Base-by-base conservation (phyloP, 2,888 invertebrate species). In the Cheilosia vernalis region DNA sequence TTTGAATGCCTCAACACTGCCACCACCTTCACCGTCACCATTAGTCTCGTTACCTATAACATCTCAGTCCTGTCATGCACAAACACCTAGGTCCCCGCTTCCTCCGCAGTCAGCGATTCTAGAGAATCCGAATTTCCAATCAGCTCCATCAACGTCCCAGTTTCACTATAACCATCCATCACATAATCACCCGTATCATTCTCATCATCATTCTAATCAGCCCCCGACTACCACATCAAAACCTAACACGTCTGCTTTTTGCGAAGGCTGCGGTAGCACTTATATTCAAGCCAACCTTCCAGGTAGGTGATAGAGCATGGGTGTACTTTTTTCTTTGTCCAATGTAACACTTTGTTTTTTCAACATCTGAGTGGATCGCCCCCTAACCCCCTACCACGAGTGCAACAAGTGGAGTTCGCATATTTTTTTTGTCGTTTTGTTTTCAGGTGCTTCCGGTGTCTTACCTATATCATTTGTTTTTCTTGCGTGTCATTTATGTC, bases 251-350 rank as follows among this genome's bases (percentile, higher is more conserved):
- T 89, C 89, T 88, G 90, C 90, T 89, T 89, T 90, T 87, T 91
- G 91, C 89, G 91, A 91, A 90, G 90, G 89, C 87, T 88, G 88
- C 84, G 80, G 87, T 80, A 74, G 69, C 81, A 76, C 81, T 73
- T 69, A 89, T 88, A 83, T 89, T 64, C 91, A 90, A 78, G 78
- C 88, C 61, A 87, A 61, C 84, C 87, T 87, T 60, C 81, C 88
- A 92, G 92, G 92, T 92, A 92, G 91, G 92, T 91, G 88, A 88
- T 92, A 92, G 91, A 89, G 92, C 91, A 92, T 91, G 91, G 79
- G 87, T 89, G 88, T 89, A 42, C 44, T 37, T 24, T 56, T 61
- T 40, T 64, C 47, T 37, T 49, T 47, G n/a, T 17, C 15, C 44
- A 51, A 21, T 1, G 17, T 2, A 60, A 27, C 6, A 9, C 19